phyloP scores from a whole-genome alignment of 2,797 vertebrate genomes.

The Periparus ater region DNA sequence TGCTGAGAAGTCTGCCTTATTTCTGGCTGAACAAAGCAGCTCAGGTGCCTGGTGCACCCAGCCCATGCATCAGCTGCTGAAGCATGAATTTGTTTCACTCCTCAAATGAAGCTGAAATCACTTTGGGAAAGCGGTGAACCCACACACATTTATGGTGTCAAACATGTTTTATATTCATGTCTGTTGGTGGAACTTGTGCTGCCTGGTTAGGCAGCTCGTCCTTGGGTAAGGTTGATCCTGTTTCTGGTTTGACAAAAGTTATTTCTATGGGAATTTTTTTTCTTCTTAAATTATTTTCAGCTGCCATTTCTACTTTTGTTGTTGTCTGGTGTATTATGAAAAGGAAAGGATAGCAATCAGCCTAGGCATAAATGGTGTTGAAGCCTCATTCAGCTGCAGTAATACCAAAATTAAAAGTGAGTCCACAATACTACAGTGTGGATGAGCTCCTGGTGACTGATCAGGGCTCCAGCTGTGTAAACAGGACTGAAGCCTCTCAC shows the following conservation, averaged over 20 bases:
- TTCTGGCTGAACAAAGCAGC: background rate
- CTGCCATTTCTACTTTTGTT: background rate
- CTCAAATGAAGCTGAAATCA: background rate
- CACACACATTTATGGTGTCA: background rate
- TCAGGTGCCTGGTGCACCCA: background rate
- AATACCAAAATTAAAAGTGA: background rate
- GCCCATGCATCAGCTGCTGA: background rate
- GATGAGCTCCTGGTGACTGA: background rate
- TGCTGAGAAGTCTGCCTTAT: background rate
- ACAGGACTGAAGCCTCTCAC: too few species aligned
- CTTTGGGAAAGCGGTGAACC: background rate
- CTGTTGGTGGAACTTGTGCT: background rate
- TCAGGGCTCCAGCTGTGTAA: background rate
- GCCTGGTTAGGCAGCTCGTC: background rate
- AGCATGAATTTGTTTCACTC: background rate
- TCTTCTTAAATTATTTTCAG: background rate
- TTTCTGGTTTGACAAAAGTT: background rate
- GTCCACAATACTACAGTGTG: rapidly evolving
- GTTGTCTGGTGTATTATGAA: background rate
- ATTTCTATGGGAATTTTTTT: background rate
- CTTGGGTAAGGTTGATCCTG: background rate
- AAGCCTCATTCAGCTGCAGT: background rate
- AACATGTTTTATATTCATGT: background rate
- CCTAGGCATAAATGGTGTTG: background rate
- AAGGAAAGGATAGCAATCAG: background rate